Evolutionary conservation across 1,140 invertebrate species (phyloP).

Genomic region (Cydia amplana): DNA sequence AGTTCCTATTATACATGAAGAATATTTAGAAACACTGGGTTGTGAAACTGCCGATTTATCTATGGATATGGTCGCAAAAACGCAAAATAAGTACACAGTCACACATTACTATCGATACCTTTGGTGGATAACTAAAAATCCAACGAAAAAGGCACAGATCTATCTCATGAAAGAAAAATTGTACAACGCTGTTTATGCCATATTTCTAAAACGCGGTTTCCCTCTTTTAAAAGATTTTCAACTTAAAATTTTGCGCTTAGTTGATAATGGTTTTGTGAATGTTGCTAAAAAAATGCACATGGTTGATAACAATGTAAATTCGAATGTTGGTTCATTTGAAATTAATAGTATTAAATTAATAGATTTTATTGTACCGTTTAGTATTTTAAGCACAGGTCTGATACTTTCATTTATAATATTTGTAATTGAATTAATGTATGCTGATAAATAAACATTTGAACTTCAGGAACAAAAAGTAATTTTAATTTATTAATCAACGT

Average conservation of each 20-base stretch:
- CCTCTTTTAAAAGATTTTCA: neutral
- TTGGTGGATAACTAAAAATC: neutral
- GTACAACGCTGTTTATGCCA: neutral
- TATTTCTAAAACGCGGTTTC: conserved; percentile 6
- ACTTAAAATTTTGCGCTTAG: neutral
- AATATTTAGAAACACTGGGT: neutral
- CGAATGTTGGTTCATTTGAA: neutral
- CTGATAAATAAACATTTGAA: neutral
- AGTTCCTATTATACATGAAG: neutral
- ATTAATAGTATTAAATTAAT: conserved; percentile 7
- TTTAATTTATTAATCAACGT: neutral
- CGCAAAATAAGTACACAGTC: conserved; percentile 13
- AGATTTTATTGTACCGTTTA: conserved; percentile 2
- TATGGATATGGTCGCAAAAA: neutral
- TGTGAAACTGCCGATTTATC: neutral
- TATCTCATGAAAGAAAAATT: conserved; percentile 7
- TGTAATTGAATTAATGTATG: neutral
- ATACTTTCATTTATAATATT: neutral
- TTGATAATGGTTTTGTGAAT: neutral
- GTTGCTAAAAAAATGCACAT: neutral
- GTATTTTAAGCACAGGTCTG: neutral
- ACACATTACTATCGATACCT: neutral
- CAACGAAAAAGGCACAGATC: neutral
- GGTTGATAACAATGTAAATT: neutral
- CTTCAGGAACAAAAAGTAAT: too few species aligned